Base-by-base conservation (phyloP, 2,797 vertebrate species). In the Poecilia wingei region DNA sequence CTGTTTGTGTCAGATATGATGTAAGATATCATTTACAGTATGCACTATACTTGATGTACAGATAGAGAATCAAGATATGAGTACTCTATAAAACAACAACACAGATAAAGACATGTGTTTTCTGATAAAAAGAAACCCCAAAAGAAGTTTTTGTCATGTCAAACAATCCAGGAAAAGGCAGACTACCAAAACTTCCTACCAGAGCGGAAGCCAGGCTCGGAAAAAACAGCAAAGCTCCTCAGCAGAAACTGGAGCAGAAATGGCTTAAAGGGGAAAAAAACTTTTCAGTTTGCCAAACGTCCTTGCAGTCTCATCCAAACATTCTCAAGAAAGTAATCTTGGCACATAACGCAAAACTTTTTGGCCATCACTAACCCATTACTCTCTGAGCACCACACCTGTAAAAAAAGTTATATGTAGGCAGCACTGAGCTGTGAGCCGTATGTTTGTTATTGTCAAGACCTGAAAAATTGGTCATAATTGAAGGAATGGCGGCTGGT, bases 1-100 rank as follows among this genome's bases (percentile, higher is more conserved):
- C 22, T 55, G 5, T 73, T 8, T 77, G 18, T 82, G 72, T 78
- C 41, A 78, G 79, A 46, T 69, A 84, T 87, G 76, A 85, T 90
- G 33, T 76, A 86, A 82, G n/a, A 55, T 12, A 14, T 2, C 16
- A 64, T 64, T 64, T 64, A 31, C 57, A 31, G 57, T 61, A 20
- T 36, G 5, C 31, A 36, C 31, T 20, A 7, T 7, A 33, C 16
- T 18, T 64, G 59, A 64, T 36, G 1, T 61, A 18, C 28, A 61
- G 59, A 33, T 33, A 2, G 6, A 31, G 14, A 31, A 59, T 59
- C n/a, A 33, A 61, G 59, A 64, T 64, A 64, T 20, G 16, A 18
- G 14, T 33, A 33, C 6, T 64, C 16, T 18, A 36, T 16, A 36
- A 36, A 64, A 57, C 13, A 31, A 8, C 31, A 64, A 7, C 14